Base-by-base conservation (phyloP, 1,140 invertebrate species). In the Drosophila watanabei region DNA sequence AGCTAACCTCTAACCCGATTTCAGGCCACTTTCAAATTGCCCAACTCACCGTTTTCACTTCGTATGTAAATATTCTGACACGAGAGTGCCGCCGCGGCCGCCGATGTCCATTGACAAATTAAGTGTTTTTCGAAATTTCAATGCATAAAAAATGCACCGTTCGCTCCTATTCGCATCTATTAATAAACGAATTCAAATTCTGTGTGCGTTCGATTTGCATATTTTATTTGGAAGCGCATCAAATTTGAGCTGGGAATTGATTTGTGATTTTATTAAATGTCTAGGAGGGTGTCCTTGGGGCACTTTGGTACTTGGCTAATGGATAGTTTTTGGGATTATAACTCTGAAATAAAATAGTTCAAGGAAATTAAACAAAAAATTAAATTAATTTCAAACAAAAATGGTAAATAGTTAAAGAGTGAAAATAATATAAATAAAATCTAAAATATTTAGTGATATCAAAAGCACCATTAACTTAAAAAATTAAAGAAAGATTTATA, bases 141-240 rank as follows among this genome's bases (percentile, higher is more conserved):
- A 80, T 82, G 60, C 78, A 70, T 80, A 77, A 75, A 70, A 84
- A 81, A 66, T 78, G 61, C 58, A 81, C 49, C 33, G 45, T 39
- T 56, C 54, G 77, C 41, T 45, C 62, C 43, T 13, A 84, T 64
- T 58, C 32, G 46, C 79, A 89, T 84, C 80, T 77, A 87, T 87
- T 89, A 89, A 88, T 88, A 87, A 87, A 77, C 80, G 63, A 64
- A 87, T 87, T 83, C 71, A 77, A 59, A 83, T 88, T 77, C 46
- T 66, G 49, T 79, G 68, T 79, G 68, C 49, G 49, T 69, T 88
- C 62, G 58, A 66, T 83, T 80, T 88, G 80, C 76, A 87, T 88
- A 87, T 88, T 87, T 87, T 73, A 87, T 88, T 70, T 76, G 62
- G 59, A 13, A 57, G 46, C 49, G 56, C 35, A 43, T 28, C 49